Conservation (phyloP, 1,140 invertebrate genomes). For the Heterodera schachtii region DNA sequence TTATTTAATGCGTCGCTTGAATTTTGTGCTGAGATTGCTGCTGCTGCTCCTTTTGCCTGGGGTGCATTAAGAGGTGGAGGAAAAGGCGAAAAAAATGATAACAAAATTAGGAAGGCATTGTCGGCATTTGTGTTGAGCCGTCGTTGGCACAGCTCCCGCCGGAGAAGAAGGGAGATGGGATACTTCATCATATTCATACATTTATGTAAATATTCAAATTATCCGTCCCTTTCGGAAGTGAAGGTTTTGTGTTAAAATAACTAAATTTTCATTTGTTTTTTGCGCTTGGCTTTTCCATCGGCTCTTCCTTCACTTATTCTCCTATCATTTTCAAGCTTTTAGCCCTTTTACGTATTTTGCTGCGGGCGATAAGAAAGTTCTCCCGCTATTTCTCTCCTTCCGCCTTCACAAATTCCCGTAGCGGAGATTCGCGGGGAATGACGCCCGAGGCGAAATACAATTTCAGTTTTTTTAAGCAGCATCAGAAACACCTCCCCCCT, state of each 20-base stretch:
- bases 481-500: background rate
- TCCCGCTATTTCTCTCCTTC: background rate
- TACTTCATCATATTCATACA: too few relatives aligned
- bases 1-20: background rate
- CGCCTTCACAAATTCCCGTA: background rate
- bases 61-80: background rate
- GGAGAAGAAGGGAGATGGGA: background rate
- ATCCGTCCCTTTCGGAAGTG: too few relatives aligned
- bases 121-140: background rate
- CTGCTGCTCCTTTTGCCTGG: background rate
- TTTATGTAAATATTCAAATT: too few relatives aligned
- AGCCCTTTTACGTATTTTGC: background rate
- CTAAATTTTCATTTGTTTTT: too few relatives aligned
- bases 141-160: background rate
- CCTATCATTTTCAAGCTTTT: background rate
- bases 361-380: background rate
- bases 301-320: background rate
- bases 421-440: background rate
- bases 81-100: background rate
- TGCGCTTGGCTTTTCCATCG: too few relatives aligned
- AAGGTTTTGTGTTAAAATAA: too few relatives aligned
- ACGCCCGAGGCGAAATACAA: conserved; percentile 12
- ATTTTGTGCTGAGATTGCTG: background rate
- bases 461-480: background rate
- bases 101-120: background rate